Conservation (phyloP, 2,113 vertebrate species). For the Donacobius atricapilla region DNA sequence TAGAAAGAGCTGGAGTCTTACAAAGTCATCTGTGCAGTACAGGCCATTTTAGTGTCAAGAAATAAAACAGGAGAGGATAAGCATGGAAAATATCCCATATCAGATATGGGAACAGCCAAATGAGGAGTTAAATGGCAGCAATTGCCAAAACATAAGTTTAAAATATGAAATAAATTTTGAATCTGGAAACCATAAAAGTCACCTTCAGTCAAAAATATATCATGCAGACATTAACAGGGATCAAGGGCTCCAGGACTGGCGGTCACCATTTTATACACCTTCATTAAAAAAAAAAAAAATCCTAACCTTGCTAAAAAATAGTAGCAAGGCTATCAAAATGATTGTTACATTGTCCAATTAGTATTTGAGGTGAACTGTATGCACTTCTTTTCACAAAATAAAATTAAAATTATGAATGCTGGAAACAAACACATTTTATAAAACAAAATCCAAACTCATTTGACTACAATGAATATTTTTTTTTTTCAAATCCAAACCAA, state of each 20-base stretch:
- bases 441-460: background rate
- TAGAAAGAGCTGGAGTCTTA: slow-evolving; percentile 15
- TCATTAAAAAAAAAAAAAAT: too few species aligned
- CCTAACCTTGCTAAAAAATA: background rate
- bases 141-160: slow-evolving; percentile 11
- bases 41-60: slow-evolving; percentile 10
- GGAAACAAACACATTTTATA: background rate
- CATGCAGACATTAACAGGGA: background rate
- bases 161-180: slow-evolving; percentile 22
- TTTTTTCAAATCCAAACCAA: background rate
- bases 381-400: background rate
- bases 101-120: slow-evolving; percentile 8
- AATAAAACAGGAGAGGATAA: slow-evolving; percentile 23
- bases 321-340: background rate
- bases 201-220: background rate
- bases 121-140: background rate
- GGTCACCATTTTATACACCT: background rate
- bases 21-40: slow-evolving; percentile 17
- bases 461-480: background rate
- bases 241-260: background rate
- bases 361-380: background rate
- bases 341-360: background rate
- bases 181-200: slow-evolving; percentile 22
- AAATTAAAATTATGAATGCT: background rate
- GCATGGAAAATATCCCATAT: slow-evolving; percentile 27